Base-by-base conservation (phyloP, 2,888 invertebrate genomes). In the Cantharis lateralis region DNA sequence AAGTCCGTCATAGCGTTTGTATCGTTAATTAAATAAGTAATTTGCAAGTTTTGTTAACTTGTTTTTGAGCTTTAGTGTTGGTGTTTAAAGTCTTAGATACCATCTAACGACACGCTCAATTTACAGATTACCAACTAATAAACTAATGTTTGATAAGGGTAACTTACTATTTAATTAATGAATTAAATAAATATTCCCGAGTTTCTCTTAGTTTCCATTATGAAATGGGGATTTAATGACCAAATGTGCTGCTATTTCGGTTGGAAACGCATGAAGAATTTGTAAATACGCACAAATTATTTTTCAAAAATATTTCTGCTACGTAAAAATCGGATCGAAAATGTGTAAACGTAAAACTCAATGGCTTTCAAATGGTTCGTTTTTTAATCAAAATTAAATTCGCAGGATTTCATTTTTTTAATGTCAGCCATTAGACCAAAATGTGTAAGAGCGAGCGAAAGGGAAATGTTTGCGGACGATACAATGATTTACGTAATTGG, bases 1-100 rank as follows among this genome's bases (percentile, higher is more conserved):
- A 66, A 66, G 64, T 66, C 24, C 24, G 64, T 66, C 24, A 20
- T 18, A 66, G 64, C 24, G 20, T 66, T 66, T 66, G 64, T 66
- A 24, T 66, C 64, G 15, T 48, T 48, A 48, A 66, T 66, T 66
- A 66, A 66, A 66, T 66, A 66, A 66, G 64, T 66, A 66, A 66
- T 66, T 66, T 20, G 64, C 15, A 20, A 66, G 24, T 66, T 66
- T 66, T 16, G 15, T 48, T 48, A 48, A 48, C 48, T 48, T 48
- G 48, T 48, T 48, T 48, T 48, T 48, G 48, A 48, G 48, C 48
- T 48, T 48, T 48, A 48, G 48, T 48, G 48, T 48, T 48, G 48
- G 48, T 48, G 48, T 48, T 48, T 48, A 48, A 48, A 48, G 48
- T 48, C 48, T 48, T n/a, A 48, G 48, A 48, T 48, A 48, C 48